These are phyloP conservation scores for Spodoptera frugiperda DNA, from an alignment of 1,140 invertebrate species.

Conservation along the genomic window DNA sequence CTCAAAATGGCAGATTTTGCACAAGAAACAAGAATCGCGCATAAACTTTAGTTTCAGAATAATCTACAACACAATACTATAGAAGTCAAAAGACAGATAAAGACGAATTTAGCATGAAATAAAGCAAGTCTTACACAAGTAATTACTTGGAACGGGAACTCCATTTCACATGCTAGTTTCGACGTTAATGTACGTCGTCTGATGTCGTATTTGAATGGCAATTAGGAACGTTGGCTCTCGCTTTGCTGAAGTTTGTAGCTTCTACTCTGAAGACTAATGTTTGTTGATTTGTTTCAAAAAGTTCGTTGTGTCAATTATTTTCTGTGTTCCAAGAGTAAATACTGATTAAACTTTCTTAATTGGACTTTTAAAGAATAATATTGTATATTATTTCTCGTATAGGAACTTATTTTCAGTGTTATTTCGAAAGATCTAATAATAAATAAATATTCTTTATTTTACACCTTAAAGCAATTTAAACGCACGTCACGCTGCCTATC, in stretches of 20 bases:
- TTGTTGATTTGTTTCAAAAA: constrained; percentile 6
- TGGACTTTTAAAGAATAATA: neutral
- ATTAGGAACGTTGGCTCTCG: neutral
- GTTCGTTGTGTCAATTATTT: neutral
- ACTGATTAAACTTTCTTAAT: too few species aligned
- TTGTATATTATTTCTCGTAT: too few species aligned
- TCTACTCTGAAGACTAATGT: neutral
- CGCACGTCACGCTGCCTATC: too few species aligned
- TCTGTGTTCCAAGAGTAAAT: neutral
- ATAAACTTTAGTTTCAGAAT: too few species aligned
- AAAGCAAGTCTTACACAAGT: constrained; percentile 8
- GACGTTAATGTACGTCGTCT: neutral
- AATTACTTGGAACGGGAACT: neutral
- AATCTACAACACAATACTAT: too few species aligned
- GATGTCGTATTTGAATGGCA: constrained; percentile 29
- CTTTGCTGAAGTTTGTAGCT: constrained; percentile 1
- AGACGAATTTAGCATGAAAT: neutral
- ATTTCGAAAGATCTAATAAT: too few species aligned
- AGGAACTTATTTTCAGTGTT: too few species aligned
- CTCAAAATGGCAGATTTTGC: too few species aligned
- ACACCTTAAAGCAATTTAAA: too few species aligned
- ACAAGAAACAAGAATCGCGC: too few species aligned
- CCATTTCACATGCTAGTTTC: constrained; percentile 16
- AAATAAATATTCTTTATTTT: too few species aligned
- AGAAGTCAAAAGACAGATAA: neutral